Conservation (phyloP, 2,113 vertebrate species). For the Oceanites oceanicus region DNA sequence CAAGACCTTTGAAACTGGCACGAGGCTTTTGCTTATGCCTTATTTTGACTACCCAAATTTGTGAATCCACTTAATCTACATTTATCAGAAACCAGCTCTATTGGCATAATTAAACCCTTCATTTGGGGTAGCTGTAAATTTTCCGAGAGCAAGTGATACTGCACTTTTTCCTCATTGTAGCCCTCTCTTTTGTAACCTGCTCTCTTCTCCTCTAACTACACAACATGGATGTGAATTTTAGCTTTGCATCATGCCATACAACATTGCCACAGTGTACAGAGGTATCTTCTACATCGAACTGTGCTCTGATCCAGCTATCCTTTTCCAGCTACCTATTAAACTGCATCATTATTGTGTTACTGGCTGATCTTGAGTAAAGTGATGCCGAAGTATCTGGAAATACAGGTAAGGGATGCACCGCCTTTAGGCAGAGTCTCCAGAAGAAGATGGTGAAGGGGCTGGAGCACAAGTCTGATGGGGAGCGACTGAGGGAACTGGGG, state of each 20-base stretch:
- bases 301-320: not conserved
- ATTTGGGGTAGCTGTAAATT: not conserved
- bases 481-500: no score
- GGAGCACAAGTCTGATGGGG: no score
- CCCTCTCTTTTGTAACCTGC: not conserved
- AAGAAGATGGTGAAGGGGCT: not conserved
- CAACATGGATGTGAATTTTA: not conserved
- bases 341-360: not conserved
- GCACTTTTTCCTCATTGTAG: not conserved
- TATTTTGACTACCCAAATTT: not conserved
- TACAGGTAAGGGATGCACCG: rapidly evolving
- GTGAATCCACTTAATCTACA: not conserved
- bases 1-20: not conserved
- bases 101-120: not conserved
- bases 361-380: not conserved
- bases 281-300: not conserved
- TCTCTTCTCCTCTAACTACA: not conserved
- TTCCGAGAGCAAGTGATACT: not conserved
- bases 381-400: not conserved
- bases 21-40: not conserved
- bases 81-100: not conserved
- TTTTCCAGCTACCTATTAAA: not conserved
- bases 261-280: not conserved
- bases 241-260: not conserved
- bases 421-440: not conserved